phyloP scores from a whole-genome alignment of 2,113 vertebrate genomes.

The Cebidichthys violaceus region DNA sequence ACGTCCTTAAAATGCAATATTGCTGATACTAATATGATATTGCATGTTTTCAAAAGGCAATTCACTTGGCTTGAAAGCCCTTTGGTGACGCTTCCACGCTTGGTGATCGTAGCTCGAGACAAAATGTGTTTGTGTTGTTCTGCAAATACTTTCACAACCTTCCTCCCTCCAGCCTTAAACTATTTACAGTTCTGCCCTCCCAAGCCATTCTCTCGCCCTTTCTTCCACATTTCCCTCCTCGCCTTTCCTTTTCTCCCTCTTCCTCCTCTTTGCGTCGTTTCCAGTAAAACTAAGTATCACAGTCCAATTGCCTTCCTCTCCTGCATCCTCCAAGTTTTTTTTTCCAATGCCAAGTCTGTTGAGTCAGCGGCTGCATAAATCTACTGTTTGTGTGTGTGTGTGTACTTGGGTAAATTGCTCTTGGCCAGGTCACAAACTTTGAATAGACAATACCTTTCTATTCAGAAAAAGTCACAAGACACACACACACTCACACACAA shows the following conservation, averaged over 20 bases:
- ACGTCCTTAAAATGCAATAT: constrained; percentile 53
- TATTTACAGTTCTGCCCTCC: constrained; percentile 38
- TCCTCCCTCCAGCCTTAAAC: constrained; percentile 37
- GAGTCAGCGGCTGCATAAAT: constrained; percentile 57
- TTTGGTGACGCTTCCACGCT: constrained; percentile 26
- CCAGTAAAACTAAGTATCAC: constrained; percentile 58
- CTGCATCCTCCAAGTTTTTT: constrained; percentile 38
- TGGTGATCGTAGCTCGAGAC: constrained; percentile 5
- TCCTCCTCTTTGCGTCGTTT: constrained; percentile 33
- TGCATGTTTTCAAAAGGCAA: constrained; percentile 35
- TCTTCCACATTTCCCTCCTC: constrained; percentile 11
- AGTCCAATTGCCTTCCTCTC: constrained; percentile 48
- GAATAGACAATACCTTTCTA: constrained; percentile 46
- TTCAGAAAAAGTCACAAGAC: constrained; percentile 56
- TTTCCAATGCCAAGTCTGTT: constrained; percentile 51
- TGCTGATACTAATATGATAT: constrained; percentile 33
- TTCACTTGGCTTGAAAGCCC: constrained; percentile 41
- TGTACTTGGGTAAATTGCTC: constrained; percentile 29
- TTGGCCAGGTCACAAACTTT: constrained; percentile 46
- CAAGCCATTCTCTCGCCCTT: constrained; percentile 23
- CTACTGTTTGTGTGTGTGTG: constrained; percentile 22
- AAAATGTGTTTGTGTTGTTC: constrained; percentile 16
- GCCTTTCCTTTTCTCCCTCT: constrained; percentile 20
- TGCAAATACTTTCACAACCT: constrained; percentile 45
- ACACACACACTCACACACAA: constrained; percentile 13